Evolutionary conservation across 2,888 invertebrate species (phyloP).

Genomic region (Eudasyphora cyanicolor): DNA sequence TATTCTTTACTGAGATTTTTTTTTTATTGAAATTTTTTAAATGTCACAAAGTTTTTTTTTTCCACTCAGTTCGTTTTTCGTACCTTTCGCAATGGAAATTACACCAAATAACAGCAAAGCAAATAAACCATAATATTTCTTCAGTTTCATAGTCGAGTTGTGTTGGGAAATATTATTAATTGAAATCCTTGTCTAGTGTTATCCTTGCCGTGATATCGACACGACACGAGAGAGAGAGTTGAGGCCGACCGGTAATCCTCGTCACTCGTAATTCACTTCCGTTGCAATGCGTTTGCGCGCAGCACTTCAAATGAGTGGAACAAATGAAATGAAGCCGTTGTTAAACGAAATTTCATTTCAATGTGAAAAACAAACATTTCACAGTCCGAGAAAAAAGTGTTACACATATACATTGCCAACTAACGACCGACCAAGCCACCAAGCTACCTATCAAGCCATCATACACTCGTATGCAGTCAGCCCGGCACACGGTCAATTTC

Average conservation of each 20-base stretch:
- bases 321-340: conserved; percentile 50
- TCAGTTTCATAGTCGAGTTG: too few species aligned
- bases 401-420: conserved; percentile 41
- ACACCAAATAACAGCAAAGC: conserved; percentile 71
- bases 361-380: conserved; percentile 55
- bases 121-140: conserved; percentile 69
- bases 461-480: conserved; percentile 11
- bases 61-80: conserved; percentile 26
- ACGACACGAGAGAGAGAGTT: neutral
- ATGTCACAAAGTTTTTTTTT: too few species aligned
- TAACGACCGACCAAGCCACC: too few species aligned
- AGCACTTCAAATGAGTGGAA: conserved; percentile 47
- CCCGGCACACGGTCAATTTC: conserved; percentile 17
- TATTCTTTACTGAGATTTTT: too few species aligned
- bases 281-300: conserved; percentile 52
- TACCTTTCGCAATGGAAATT: conserved; percentile 79
- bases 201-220: neutral
- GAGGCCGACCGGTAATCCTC: neutral
- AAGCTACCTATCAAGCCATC: too few species aligned
- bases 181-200: neutral
- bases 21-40: neutral
- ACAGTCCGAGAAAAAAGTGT: conserved; percentile 56
- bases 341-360: conserved; percentile 62
- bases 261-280: conserved; percentile 9
- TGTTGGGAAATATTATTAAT: neutral